Evolutionary conservation across 2,113 vertebrate genomes (phyloP).

Genomic region (Odobenus rosmarus): DNA sequence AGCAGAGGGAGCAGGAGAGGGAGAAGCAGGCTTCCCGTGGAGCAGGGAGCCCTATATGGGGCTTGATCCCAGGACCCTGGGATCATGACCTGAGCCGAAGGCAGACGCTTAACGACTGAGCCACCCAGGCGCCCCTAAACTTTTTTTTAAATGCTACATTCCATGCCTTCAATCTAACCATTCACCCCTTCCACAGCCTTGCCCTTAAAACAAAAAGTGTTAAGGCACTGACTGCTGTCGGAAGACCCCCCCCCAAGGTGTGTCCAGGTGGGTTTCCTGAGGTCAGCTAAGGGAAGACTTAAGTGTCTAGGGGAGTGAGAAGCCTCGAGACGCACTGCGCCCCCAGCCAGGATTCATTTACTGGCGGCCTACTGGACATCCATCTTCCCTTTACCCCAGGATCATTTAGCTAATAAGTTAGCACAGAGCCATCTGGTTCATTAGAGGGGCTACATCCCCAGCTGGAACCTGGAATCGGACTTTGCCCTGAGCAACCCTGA

Average conservation of each 20-base stretch:
- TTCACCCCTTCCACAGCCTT: not conserved
- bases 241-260: not conserved
- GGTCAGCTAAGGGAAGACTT: not conserved
- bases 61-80: no score
- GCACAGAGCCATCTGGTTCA: constrained; percentile 68
- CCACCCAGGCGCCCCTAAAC: not conserved
- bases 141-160: not conserved
- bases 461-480: constrained; percentile 57
- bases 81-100: no score
- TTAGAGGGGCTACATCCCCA: constrained; percentile 10
- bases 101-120: no score
- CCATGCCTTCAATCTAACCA: not conserved
- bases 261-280: not conserved
- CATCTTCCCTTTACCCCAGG: not conserved
- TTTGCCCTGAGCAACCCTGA: constrained; percentile 47
- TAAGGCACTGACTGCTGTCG: not conserved
- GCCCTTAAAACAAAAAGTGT: not conserved
- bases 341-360: not conserved
- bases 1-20: no score
- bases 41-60: no score
- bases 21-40: no score
- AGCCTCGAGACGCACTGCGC: not conserved
- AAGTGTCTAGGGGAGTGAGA: not conserved
- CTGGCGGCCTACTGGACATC: not conserved
- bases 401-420: constrained; percentile 75